Conservation (phyloP, 2,113 vertebrate species). For the Piprites chloris region DNA sequence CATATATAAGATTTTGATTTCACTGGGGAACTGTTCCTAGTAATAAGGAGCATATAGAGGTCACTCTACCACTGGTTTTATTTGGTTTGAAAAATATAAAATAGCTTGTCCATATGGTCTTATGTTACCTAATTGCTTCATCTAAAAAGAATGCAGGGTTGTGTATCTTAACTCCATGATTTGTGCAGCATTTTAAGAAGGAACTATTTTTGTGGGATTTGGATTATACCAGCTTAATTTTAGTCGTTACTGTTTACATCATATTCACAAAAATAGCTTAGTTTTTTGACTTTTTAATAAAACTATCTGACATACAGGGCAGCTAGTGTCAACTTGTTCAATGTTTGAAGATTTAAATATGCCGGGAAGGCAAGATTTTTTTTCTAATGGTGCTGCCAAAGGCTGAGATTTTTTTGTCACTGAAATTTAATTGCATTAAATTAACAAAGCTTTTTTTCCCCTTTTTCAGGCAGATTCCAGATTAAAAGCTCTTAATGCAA, state of each 20-base stretch:
- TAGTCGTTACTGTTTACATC: neutral
- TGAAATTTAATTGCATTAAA: conserved; percentile 72
- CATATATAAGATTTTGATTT: conserved; percentile 40
- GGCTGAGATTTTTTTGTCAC: conserved; percentile 59
- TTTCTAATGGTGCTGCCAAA: conserved; percentile 53
- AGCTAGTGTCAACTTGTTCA: neutral
- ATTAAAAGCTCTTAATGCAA: conserved; percentile 94
- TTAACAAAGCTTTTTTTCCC: conserved; percentile 66
- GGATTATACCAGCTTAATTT: conserved; percentile 8
- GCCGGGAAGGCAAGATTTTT: neutral
- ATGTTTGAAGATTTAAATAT: neutral
- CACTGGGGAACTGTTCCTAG: conserved; percentile 20
- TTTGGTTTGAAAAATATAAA: conserved; percentile 59
- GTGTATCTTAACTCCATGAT: conserved; percentile 33
- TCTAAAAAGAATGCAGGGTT: conserved; percentile 57
- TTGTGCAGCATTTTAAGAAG: conserved; percentile 27
- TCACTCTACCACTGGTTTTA: conserved; percentile 41
- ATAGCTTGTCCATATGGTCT: conserved; percentile 52
- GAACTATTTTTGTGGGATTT: conserved; percentile 4
- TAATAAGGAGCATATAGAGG: conserved; percentile 34
- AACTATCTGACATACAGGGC: neutral
- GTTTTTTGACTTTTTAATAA: neutral
- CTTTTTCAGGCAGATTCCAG: conserved; percentile 91
- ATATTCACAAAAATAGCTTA: neutral
- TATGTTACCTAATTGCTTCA: conserved; percentile 60